Base-by-base conservation (phyloP, 2,888 invertebrate species). In the Lasioglossum calceatum region DNA sequence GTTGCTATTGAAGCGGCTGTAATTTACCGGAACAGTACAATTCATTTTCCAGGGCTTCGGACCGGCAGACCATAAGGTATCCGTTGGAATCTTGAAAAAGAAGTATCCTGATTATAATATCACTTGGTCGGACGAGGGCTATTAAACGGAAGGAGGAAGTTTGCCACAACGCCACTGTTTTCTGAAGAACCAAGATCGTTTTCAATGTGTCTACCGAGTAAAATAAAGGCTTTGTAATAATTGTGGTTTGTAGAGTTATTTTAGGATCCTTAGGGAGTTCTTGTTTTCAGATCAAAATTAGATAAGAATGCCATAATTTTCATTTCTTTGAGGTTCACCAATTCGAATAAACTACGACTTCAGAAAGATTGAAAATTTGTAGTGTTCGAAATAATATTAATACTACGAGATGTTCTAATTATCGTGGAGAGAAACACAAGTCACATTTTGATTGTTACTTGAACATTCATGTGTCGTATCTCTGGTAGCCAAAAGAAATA, bases 1-100 rank as follows among this genome's bases (percentile, higher is more conserved):
- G n/a, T 39, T 14, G 14, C 36, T 39, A 47, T 42, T 32, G 10
- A 27, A 64, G 16, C 32, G 27, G 2, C 5, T 64, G 32, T 32
- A 32, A 32, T 64, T 32, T 32, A 64, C 32, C 27, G 64, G 16
- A 7, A 32, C 14, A 32, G 16, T 64, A 64, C 64, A 32, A 10
- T 61, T 82, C 74, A 77, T 82, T 96, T 58, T 95, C 27, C 96
- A 98, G 96, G 98, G 98, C 1, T 99, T 97, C 94, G 99, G 99
- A 2, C 97, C 97, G 95, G 99, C 99, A 0, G 98, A 99, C 95
- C 99, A 99, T 95, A 96, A 97, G 87, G 95, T 97, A 50, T 96
- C 98, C 1, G 98, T 97, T 5, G 96, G 96, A 80, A 94, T 99
- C 72, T 95, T 99, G 87, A 97, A 97, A 94, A 96, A 96, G 83